Evolutionary conservation across 2,113 vertebrate genomes (phyloP).

Genomic region (Coptodon bakossiorum): DNA sequence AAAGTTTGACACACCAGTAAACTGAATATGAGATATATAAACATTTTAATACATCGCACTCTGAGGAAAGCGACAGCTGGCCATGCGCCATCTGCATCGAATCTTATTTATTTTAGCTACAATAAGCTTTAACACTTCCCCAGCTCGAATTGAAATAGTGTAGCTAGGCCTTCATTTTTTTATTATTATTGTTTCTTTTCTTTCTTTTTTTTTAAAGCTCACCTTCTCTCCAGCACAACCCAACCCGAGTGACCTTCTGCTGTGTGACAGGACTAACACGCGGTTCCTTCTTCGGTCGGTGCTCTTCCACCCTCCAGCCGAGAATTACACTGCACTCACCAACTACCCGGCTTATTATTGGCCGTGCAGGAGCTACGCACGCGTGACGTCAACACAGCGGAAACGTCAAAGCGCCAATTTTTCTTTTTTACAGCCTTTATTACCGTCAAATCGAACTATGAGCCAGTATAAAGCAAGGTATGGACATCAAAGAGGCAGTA

Average conservation of each 20-base stretch:
- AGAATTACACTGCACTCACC: background rate
- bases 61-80: background rate
- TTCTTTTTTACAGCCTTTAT: background rate
- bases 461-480: background rate
- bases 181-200: background rate
- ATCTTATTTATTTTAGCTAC: background rate
- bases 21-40: background rate
- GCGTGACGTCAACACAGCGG: background rate
- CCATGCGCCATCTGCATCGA: background rate
- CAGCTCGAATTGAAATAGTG: background rate
- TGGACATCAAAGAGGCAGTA: background rate
- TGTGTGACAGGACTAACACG: background rate
- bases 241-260: background rate
- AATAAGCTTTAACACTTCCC: background rate
- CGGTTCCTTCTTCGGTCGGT: background rate
- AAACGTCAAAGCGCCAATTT: background rate
- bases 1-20: background rate
- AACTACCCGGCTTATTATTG: background rate
- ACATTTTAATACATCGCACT: background rate
- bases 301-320: background rate
- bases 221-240: conserved; percentile 15
- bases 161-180: background rate
- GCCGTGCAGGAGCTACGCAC: background rate
- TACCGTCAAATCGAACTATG: background rate
- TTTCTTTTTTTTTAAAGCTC: background rate